A percentile compares a stretch with the other conserved stretches of the same genome.
These are phyloP conservation scores for Dryococelus australis DNA, from an alignment of 2,888 invertebrate genomes.

Conservation along the genomic window DNA sequence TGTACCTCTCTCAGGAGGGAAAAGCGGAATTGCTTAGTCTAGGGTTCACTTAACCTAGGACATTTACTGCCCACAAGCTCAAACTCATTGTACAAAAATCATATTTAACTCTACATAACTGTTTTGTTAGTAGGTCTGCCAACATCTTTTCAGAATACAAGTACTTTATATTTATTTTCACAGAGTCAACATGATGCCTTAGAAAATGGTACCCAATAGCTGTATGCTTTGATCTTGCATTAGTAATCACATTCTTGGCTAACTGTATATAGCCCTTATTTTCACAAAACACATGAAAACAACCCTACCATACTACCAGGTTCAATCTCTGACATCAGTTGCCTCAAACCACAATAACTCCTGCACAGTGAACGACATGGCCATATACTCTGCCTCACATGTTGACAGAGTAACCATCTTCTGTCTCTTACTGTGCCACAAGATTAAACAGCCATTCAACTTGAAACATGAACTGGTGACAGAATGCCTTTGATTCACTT, in stretches of 20 bases:
- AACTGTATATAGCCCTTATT: background rate
- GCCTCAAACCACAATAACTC: background rate
- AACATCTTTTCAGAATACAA: background rate
- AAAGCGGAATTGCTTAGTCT: too few relatives aligned
- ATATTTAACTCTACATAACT: background rate
- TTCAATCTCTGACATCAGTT: slow-evolving; percentile 1
- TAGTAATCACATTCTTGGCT: background rate
- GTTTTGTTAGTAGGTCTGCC: background rate
- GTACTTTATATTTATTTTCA: background rate
- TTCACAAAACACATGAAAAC: background rate
- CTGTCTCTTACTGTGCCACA: too few relatives aligned
- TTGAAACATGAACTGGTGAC: too few relatives aligned
- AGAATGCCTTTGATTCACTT: too few relatives aligned
- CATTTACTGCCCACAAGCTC: background rate
- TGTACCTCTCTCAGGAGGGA: too few relatives aligned
- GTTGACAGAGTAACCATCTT: background rate
- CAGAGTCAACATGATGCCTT: background rate
- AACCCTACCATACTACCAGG: background rate
- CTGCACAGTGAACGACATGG: background rate
- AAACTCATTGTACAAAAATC: background rate
- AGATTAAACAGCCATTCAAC: too few relatives aligned
- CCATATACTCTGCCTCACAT: background rate
- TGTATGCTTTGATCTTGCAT: background rate
- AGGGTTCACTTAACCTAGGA: too few relatives aligned
- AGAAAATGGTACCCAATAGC: background rate